Percentiles rank a stretch among this genome's conserved stretches.
Evolutionary conservation across 2,888 invertebrate species (phyloP).

Genomic region (Rhogogaster chlorosoma): DNA sequence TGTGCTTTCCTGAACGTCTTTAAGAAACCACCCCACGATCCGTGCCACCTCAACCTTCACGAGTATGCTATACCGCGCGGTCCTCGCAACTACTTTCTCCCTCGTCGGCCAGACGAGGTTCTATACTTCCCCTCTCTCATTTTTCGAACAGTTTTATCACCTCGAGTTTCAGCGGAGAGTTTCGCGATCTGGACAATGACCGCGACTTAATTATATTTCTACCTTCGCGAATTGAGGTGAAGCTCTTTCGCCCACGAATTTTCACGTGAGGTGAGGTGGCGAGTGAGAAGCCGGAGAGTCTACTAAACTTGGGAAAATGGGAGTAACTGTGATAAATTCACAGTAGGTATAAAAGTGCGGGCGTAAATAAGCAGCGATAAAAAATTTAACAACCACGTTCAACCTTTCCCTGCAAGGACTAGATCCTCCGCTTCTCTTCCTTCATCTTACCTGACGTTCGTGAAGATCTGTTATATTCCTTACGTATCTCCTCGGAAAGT

Average conservation of each 20-base stretch:
- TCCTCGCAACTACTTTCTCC: constrained; percentile 26
- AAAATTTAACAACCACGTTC: constrained; percentile 7
- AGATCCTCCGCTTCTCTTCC: not conserved
- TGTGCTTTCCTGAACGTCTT: constrained; percentile 69
- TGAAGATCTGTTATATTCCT: not conserved
- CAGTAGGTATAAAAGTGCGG: constrained; percentile 26
- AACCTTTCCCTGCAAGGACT: not conserved
- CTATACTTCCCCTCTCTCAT: not conserved
- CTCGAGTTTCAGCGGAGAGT: not conserved
- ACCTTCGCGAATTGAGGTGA: not conserved
- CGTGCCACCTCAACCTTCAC: constrained; percentile 43
- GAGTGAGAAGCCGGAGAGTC: not conserved
- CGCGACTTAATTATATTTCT: not conserved
- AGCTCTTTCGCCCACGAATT: not conserved
- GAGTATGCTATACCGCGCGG: not conserved
- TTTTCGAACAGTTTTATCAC: not conserved
- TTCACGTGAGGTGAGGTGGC: not conserved
- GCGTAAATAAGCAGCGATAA: constrained; percentile 36
- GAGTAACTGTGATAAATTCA: constrained; percentile 24
- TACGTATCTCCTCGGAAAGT: not conserved
- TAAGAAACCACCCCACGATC: constrained; percentile 68
- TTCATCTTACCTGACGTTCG: not conserved
- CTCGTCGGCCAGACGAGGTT: not conserved
- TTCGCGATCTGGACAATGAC: not conserved
- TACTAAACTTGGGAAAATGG: not conserved